Percentiles rank a stretch among this genome's conserved stretches.
phyloP scores from a whole-genome alignment of 2,113 vertebrate species.

The Paracanthobrama guichenoti region DNA sequence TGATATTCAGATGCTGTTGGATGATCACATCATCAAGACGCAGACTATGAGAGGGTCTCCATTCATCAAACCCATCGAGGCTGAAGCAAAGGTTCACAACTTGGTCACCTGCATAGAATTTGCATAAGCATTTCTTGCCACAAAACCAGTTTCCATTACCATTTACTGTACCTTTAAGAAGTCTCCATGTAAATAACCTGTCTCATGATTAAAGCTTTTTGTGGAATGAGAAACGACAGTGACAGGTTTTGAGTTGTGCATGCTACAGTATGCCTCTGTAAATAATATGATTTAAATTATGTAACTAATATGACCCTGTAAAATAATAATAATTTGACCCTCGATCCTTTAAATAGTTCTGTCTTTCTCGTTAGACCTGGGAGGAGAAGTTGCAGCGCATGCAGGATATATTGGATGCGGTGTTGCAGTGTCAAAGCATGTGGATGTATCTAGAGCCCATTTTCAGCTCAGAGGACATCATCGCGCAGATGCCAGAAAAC shows the following conservation, averaged over 20 bases:
- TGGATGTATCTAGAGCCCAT: conserved; percentile 94
- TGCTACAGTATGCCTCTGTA: background rate
- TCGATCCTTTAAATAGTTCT: background rate
- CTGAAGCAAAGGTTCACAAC: conserved; percentile 82
- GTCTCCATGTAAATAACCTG: background rate
- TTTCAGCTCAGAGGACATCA: conserved; percentile 92
- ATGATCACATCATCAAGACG: conserved; percentile 89
- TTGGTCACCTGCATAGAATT: background rate
- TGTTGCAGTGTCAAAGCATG: conserved; percentile 85
- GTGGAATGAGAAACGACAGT: background rate
- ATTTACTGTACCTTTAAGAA: background rate
- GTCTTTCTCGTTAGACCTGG: conserved; percentile 78
- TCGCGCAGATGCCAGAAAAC: conserved; percentile 93
- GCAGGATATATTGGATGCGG: conserved; percentile 86
- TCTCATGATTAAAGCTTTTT: background rate
- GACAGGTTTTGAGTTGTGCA: background rate
- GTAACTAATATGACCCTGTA: background rate
- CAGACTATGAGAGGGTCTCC: conserved; percentile 91
- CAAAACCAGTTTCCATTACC: background rate
- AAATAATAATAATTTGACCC: background rate
- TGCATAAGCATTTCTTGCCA: background rate
- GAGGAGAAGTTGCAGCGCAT: conserved; percentile 81
- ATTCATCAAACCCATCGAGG: conserved; percentile 88
- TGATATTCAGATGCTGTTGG: conserved; percentile 88
- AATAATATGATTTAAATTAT: background rate